Evolutionary conservation across 2,113 vertebrate genomes (phyloP).

Genomic region (Coturnix japonica): DNA sequence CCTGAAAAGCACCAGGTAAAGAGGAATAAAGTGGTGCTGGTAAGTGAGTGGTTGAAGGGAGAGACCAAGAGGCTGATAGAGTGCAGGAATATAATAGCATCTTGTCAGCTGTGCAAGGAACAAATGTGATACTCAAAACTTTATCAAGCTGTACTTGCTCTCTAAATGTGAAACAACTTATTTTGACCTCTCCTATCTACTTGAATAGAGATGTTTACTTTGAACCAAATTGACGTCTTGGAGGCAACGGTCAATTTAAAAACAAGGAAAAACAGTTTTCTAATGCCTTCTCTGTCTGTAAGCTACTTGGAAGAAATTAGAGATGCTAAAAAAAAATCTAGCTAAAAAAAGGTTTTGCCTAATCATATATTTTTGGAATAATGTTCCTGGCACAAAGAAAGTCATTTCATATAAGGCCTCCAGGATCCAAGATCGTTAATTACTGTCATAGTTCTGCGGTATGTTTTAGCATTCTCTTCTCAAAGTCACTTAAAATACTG

Average conservation of each 20-base stretch:
- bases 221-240: background rate
- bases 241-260: background rate
- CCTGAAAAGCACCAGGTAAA: background rate
- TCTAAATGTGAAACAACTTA: background rate
- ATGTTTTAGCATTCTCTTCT: background rate
- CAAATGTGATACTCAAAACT: background rate
- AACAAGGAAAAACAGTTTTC: background rate
- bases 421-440: background rate
- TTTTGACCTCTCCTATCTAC: background rate
- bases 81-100: background rate
- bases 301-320: background rate
- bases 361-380: background rate
- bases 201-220: background rate
- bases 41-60: fast-evolving
- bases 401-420: background rate
- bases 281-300: background rate
- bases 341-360: background rate
- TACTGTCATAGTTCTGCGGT: background rate
- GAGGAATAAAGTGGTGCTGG: background rate
- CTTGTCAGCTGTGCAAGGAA: fast-evolving
- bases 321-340: background rate
- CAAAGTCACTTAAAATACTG: background rate
- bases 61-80: background rate
- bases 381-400: background rate
- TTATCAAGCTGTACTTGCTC: background rate